phyloP scores from a whole-genome alignment of 2,797 vertebrate genomes.

The Melanotaenia trifasciata region DNA sequence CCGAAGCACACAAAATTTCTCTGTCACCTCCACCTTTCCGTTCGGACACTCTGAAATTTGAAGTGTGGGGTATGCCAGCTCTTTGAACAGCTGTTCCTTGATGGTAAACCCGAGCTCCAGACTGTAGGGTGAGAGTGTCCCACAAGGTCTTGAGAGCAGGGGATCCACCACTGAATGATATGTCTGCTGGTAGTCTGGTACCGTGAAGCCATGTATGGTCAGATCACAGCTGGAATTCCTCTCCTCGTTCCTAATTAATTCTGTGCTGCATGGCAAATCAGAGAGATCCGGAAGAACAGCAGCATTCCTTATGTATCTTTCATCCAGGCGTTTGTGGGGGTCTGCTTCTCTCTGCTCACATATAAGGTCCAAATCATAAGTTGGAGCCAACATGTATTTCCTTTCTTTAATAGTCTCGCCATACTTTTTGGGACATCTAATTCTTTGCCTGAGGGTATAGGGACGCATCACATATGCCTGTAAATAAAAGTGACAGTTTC shows the following conservation, averaged over 20 bases:
- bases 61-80: constrained; percentile 71
- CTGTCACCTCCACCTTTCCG: constrained; percentile 63
- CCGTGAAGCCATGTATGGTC: constrained; percentile 77
- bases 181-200: constrained; percentile 66
- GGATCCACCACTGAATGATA: constrained; percentile 79
- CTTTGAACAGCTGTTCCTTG: constrained; percentile 73
- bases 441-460: constrained; percentile 68
- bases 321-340: constrained; percentile 49
- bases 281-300: constrained; percentile 68
- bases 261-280: not conserved
- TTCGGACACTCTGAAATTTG: constrained; percentile 51
- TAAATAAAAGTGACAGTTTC: constrained; percentile 27
- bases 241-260: constrained; percentile 2
- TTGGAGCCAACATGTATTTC: constrained; percentile 38
- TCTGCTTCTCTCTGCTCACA: constrained; percentile 35
- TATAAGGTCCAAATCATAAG: constrained; percentile 26
- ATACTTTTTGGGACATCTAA: constrained; percentile 77
- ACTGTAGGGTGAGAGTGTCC: constrained; percentile 66
- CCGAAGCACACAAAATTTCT: constrained; percentile 77
- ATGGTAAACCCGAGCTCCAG: constrained; percentile 75
- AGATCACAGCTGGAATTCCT: constrained; percentile 7
- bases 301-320: constrained; percentile 63
- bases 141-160: constrained; percentile 61
- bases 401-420: constrained; percentile 69
- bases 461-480: constrained; percentile 69